Percentiles rank a stretch among this genome's conserved stretches.
Conservation (phyloP, 1,140 invertebrate genomes). For the Leptopilina clavipes region DNA sequence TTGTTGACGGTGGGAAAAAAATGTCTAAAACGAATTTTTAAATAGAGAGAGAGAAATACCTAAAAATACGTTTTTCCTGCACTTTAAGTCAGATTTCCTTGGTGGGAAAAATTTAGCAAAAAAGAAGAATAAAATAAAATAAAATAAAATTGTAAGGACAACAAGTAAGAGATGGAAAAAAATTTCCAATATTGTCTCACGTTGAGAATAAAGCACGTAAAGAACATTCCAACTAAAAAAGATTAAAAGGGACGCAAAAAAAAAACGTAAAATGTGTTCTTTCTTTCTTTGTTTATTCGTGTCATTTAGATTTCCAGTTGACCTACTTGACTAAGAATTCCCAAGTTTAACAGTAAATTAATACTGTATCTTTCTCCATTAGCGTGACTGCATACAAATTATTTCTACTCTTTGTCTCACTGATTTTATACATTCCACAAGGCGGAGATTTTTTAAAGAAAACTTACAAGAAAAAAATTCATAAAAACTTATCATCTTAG, state of each 20-base stretch:
- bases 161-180: not conserved
- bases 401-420: not conserved
- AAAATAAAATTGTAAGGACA: not conserved
- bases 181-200: constrained; percentile 7
- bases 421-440: not conserved
- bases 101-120: not conserved
- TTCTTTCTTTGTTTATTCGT: constrained; percentile 10
- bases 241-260: not conserved
- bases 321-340: constrained; percentile 5
- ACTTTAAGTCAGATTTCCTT: not conserved
- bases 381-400: constrained; percentile 3
- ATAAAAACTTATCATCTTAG: too few species aligned
- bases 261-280: not conserved
- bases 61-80: not conserved
- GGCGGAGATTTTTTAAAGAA: not conserved
- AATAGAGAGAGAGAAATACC: too few species aligned
- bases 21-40: too few species aligned
- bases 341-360: constrained; percentile 23
- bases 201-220: not conserved
- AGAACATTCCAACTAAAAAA: constrained; percentile 8
- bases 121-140: not conserved
- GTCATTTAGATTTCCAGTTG: constrained; percentile 26
- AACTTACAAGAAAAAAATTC: not conserved
- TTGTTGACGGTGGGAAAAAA: too few species aligned
- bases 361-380: not conserved